Conservation (phyloP, 2,888 invertebrate genomes). For the Limnephilus marmoratus region DNA sequence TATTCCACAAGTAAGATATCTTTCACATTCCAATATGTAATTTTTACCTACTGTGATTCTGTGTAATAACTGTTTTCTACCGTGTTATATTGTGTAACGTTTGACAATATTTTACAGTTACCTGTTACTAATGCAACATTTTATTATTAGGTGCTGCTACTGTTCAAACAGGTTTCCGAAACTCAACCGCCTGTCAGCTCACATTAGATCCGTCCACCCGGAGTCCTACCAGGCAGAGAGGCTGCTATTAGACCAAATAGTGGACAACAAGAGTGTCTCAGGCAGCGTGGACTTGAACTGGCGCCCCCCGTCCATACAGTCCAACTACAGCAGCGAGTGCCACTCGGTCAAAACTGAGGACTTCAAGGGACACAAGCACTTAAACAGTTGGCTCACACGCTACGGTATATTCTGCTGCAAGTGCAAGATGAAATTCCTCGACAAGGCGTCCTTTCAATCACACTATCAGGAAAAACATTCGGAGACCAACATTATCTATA, state of each 20-base stretch:
- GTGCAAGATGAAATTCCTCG: conserved; percentile 35
- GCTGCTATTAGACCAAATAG: background rate
- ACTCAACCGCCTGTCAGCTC: conserved; percentile 26
- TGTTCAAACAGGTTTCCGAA: conserved; percentile 41
- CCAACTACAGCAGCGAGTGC: background rate
- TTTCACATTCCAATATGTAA: background rate
- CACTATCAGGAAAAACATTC: conserved; percentile 36
- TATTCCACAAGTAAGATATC: background rate
- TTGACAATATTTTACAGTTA: background rate
- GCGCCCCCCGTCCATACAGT: conserved; percentile 16
- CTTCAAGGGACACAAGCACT: conserved; percentile 25
- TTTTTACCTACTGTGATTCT: background rate
- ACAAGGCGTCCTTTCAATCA: conserved; percentile 18
- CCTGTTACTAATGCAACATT: background rate
- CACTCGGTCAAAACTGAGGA: background rate
- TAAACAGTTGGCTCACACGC: conserved; percentile 31
- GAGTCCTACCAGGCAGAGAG: conserved; percentile 24
- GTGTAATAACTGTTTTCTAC: too few relatives aligned
- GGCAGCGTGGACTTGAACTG: background rate
- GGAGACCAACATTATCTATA: conserved; percentile 6
- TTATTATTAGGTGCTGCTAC: conserved; percentile 40
- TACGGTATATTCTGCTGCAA: conserved; percentile 48
- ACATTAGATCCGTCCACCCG: conserved; percentile 28
- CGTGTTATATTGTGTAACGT: background rate
- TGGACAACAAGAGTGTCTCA: background rate